These are phyloP conservation scores for Clarias gariepinus DNA, from an alignment of 2,113 vertebrate genomes.

Conservation along the genomic window DNA sequence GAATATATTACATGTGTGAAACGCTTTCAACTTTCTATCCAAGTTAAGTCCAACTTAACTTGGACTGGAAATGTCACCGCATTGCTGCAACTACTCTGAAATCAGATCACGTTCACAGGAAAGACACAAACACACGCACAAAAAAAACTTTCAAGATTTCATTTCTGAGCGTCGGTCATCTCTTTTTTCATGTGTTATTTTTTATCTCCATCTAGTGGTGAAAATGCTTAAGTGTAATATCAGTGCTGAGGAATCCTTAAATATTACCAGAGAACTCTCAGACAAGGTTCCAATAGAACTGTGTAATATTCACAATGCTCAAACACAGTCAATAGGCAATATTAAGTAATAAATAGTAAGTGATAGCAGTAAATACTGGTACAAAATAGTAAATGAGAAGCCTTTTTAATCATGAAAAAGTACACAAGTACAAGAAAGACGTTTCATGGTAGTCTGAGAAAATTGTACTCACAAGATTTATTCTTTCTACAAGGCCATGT, in stretches of 20 bases:
- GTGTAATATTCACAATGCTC: neutral
- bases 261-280: neutral
- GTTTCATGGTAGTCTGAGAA: neutral
- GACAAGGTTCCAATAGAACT: neutral
- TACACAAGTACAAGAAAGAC: neutral
- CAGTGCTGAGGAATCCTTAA: neutral
- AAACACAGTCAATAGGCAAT: neutral
- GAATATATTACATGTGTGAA: neutral
- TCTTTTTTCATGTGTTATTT: neutral
- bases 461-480: neutral
- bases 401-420: slow-evolving; percentile 22
- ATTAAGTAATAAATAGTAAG: neutral
- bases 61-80: neutral
- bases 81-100: neutral
- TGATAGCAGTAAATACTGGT: no score
- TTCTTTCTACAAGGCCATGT: neutral
- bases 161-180: neutral
- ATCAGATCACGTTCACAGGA: neutral
- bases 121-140: neutral
- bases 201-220: slow-evolving; percentile 34
- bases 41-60: neutral
- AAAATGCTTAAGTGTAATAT: neutral
- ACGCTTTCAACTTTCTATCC: neutral
- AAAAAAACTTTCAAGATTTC: neutral
- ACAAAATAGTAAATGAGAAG: neutral